These are phyloP conservation scores for Leptinotarsa defecta DNA, from an alignment of 1,140 invertebrate species.

Conservation along the genomic window DNA sequence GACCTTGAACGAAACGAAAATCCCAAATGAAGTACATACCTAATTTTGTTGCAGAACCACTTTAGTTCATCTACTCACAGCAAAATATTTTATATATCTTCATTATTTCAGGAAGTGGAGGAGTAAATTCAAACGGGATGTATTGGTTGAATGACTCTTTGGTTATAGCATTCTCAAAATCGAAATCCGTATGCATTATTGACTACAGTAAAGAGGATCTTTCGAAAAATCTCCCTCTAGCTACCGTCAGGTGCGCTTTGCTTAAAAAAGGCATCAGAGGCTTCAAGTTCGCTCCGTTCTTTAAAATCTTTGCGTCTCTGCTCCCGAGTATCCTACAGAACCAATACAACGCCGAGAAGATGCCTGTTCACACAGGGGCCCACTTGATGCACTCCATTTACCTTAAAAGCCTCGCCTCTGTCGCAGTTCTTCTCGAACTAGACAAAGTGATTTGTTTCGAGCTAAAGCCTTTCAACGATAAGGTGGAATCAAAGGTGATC, in stretches of 20 bases:
- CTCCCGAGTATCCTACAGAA: slow-evolving; percentile 61
- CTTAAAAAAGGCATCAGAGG: slow-evolving; percentile 61
- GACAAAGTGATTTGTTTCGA: slow-evolving; percentile 63
- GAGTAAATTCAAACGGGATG: slow-evolving; percentile 57
- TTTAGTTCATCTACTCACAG: too few species aligned
- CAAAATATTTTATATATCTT: background rate
- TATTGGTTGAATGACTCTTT: slow-evolving; percentile 60
- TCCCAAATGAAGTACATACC: too few species aligned
- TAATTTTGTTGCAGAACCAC: too few species aligned
- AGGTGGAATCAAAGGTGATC: slow-evolving; percentile 49
- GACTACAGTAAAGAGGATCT: slow-evolving; percentile 58
- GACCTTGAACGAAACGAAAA: too few species aligned
- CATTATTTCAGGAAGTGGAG: slow-evolving; percentile 52
- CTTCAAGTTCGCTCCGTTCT: slow-evolving; percentile 63
- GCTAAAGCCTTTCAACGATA: slow-evolving; percentile 57
- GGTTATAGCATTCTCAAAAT: slow-evolving; percentile 61
- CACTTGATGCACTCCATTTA: slow-evolving; percentile 67
- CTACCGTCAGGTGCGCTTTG: slow-evolving; percentile 60
- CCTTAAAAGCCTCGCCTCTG: slow-evolving; percentile 63
- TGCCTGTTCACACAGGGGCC: slow-evolving; percentile 62
- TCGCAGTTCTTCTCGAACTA: slow-evolving; percentile 63
- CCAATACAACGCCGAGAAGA: slow-evolving; percentile 66
- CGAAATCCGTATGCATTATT: slow-evolving; percentile 62
- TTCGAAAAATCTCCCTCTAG: slow-evolving; percentile 58
- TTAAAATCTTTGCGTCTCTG: slow-evolving; percentile 60